Evolutionary conservation across 1,140 invertebrate genomes (phyloP), one percentile per base, ranked within the genome.

Genomic region (Drosophila pseudoobscura): DNA sequence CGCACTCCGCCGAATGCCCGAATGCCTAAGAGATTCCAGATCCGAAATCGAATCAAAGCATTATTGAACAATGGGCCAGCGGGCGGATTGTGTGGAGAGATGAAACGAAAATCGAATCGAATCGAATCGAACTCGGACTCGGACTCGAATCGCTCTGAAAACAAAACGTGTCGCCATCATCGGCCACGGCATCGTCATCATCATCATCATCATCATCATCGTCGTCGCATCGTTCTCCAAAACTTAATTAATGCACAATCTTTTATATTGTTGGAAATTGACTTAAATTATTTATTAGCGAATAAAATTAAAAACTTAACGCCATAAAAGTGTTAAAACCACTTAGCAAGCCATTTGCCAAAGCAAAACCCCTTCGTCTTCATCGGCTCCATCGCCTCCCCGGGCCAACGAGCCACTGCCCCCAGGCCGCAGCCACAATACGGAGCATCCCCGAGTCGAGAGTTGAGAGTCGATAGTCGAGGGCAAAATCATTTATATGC

Each of bases 311-410:
- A 82, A 89, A 82, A 89, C 80, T 87, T 89, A 89, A 90, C 87
- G 82, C 87, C 88, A 83, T 90, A 90, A 90, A 90, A 87, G 82
- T 87, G 87, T 90, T 90, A 90, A 90, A 90, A 87, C 82, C 87
- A 90, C 87, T 90, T 90, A 90, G 88, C 83, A 83, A 88, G 79
- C 76, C 84, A 88, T 88, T 89, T 87, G 83, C 83, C 78, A 88
- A 77, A 74, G 71, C 83, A 69, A 58, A 52, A 24, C 20, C 45
- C 50, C 58, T 26, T 56, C 41, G 0, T 15, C 31, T 11, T 15
- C 35, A 24, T 20, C 13, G 20, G 20, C 20, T 11, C 5, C 20
- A 1, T 8, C n/a, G 13, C 1, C 17, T 24, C 52, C 29, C 57
- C 35, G 26, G 11, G 13, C 57, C 35, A 17, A 17, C 22, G 55